Conservation (phyloP, 2,113 vertebrate species). For the Ciconia stormi region DNA sequence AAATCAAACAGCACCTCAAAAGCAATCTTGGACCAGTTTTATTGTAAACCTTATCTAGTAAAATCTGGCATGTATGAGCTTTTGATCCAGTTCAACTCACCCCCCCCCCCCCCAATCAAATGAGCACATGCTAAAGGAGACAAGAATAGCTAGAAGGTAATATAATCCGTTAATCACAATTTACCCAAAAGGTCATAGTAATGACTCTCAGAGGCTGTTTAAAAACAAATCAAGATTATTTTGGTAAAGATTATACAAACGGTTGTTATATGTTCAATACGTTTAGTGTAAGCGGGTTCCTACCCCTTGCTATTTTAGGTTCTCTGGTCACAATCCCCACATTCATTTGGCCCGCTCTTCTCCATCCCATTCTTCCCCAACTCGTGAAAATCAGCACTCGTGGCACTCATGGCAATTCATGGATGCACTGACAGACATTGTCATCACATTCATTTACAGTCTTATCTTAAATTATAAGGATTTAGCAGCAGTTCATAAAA, state of each 20-base stretch:
- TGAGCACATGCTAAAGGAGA: not conserved
- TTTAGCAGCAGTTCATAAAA: conserved; percentile 17
- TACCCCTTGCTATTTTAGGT: not conserved
- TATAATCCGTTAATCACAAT: not conserved
- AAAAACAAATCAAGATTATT: conserved; percentile 3
- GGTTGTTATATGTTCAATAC: fast-evolving
- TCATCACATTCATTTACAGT: not conserved
- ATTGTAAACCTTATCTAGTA: not conserved
- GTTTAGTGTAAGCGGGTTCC: not conserved
- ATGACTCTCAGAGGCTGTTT: not conserved
- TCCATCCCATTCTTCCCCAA: not conserved
- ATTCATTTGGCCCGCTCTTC: not conserved
- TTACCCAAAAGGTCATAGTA: conserved; percentile 15
- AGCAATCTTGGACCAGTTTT: not conserved
- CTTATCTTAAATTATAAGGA: not conserved
- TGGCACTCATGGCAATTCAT: not conserved
- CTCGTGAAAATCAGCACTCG: not conserved
- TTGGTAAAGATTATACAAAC: not conserved
- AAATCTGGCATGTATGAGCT: not conserved
- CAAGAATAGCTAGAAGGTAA: conserved; percentile 26
- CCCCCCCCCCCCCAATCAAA: no score
- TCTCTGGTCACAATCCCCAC: not conserved
- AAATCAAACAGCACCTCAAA: not conserved
- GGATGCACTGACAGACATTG: not conserved
- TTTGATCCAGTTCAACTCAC: not conserved